phyloP scores from a whole-genome alignment of 2,888 invertebrate genomes.

The Aspidiotus destructor region DNA sequence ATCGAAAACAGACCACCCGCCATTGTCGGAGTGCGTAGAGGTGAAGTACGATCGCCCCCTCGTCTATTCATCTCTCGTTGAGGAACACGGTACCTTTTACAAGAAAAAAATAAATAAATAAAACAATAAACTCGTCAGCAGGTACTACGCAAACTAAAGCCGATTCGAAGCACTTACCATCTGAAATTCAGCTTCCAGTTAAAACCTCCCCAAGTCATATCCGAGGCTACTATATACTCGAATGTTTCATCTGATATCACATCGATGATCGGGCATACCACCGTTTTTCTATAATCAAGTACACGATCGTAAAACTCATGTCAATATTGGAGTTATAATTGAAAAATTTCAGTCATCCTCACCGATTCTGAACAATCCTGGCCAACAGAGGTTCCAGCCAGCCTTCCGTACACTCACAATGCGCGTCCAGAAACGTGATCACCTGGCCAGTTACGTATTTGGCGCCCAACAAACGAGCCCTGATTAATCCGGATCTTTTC shows the following conservation, averaged over 20 bases:
- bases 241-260: slow-evolving; percentile 98
- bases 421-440: slow-evolving; percentile 93
- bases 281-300: slow-evolving; percentile 57
- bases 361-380: slow-evolving; percentile 79
- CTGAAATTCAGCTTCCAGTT: slow-evolving; percentile 99
- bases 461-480: slow-evolving; percentile 89
- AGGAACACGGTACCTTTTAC: slow-evolving; percentile 84
- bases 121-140: background rate
- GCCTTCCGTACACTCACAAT: slow-evolving; percentile 97
- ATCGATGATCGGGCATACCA: slow-evolving; percentile 97
- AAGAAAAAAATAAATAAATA: slow-evolving; percentile 6
- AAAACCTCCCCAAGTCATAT: slow-evolving; percentile 99
- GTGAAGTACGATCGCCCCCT: slow-evolving; percentile 83
- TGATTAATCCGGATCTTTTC: slow-evolving; percentile 87
- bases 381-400: slow-evolving; percentile 93
- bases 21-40: slow-evolving; percentile 94
- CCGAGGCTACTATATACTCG: slow-evolving; percentile 96
- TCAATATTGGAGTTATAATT: background rate
- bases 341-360: slow-evolving; percentile 8
- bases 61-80: slow-evolving; percentile 91
- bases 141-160: background rate
- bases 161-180: slow-evolving; percentile 55
- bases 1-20: slow-evolving; percentile 94
- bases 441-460: slow-evolving; percentile 84
- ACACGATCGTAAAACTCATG: slow-evolving; percentile 1